Percentiles rank a stretch among this genome's conserved stretches.
Conservation (phyloP, 2,113 vertebrate genomes). For the Arothron firmamentum region DNA sequence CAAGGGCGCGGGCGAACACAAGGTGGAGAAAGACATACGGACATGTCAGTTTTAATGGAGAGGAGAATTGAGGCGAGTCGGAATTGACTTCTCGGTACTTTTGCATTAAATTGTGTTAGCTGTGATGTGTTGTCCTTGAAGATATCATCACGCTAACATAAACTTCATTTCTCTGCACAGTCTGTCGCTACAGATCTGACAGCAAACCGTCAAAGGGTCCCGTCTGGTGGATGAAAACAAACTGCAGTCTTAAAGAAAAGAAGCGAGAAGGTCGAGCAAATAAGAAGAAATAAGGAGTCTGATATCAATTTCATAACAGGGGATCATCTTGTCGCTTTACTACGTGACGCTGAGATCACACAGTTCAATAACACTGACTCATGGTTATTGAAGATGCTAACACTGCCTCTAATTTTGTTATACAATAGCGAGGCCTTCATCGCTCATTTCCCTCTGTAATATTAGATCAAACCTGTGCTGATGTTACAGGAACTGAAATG, state of each 20-base stretch:
- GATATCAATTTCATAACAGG: not conserved
- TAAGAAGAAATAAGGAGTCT: constrained; percentile 2
- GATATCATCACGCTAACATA: not conserved
- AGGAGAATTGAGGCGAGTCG: constrained; percentile 4
- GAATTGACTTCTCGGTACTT: not conserved
- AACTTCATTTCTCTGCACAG: not conserved
- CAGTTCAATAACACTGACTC: constrained; percentile 59
- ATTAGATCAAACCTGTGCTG: constrained; percentile 33
- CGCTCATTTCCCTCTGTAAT: constrained; percentile 42
- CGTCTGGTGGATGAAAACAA: not conserved
- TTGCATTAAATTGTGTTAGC: constrained; percentile 9
- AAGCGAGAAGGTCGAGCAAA: not conserved
- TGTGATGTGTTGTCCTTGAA: not conserved
- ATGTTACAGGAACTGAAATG: constrained; percentile 50
- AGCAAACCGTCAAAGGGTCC: not conserved
- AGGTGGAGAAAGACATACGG: constrained; percentile 21
- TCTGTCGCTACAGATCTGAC: not conserved
- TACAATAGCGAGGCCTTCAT: constrained; percentile 53
- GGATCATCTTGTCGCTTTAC: constrained; percentile 6
- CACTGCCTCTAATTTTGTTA: constrained; percentile 57
- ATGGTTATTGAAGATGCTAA: constrained; percentile 54
- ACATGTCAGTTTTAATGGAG: constrained; percentile 42
- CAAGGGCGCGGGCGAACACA: constrained; percentile 31
- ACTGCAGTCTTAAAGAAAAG: not conserved
- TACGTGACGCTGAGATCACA: constrained; percentile 18